Conservation (phyloP, 2,113 vertebrate species). For the Sinosuthora webbiana region DNA sequence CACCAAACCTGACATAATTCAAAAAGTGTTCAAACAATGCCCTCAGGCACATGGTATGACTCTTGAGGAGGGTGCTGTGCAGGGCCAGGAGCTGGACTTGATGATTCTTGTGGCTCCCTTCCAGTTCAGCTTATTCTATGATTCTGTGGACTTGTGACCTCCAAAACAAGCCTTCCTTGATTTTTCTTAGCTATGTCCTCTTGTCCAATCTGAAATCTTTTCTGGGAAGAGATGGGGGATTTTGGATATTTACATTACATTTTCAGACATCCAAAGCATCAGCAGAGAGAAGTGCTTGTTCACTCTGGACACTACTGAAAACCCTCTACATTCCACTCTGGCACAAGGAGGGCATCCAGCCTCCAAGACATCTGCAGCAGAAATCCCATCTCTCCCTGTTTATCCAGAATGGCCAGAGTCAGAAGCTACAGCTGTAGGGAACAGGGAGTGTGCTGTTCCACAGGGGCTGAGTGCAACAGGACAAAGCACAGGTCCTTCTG, state of each 20-base stretch:
- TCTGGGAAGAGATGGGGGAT: background rate
- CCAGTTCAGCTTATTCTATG: background rate
- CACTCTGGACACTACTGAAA: background rate
- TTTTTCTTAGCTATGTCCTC: background rate
- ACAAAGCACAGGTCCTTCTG: accelerated
- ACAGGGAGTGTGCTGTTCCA: background rate
- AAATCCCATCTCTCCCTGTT: background rate
- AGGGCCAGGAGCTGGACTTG: background rate
- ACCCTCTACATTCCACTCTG: background rate
- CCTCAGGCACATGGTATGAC: background rate
- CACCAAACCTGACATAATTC: background rate
- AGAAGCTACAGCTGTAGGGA: background rate
- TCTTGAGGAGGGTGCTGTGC: background rate
- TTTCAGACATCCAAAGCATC: background rate
- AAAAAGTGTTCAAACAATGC: background rate
- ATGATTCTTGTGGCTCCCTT: background rate
- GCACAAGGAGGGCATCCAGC: background rate
- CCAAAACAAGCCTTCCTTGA: background rate
- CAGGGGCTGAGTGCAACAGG: accelerated
- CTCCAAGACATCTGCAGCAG: background rate
- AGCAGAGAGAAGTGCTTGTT: background rate
- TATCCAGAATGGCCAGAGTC: background rate
- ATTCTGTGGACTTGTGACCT: background rate
- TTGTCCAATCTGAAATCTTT: background rate
- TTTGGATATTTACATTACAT: background rate